Evolutionary conservation across 1,140 invertebrate species (phyloP), one percentile per base, ranked within the genome.

Genomic region (Eumaeus atala): DNA sequence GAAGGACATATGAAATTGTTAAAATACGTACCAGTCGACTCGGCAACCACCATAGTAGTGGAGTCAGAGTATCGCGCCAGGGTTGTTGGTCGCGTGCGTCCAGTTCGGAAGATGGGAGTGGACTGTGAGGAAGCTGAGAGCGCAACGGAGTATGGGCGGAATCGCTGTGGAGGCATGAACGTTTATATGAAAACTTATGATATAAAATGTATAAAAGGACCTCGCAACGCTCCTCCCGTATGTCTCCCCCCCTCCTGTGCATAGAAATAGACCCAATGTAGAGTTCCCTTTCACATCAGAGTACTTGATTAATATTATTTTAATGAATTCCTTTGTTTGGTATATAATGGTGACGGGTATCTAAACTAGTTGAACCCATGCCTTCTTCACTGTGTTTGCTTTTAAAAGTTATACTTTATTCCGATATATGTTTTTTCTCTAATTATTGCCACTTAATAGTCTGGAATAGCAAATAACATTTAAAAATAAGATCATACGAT

Each of bases 61-160:
- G 78, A 72, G 17, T 79, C 81, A 14, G 76, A 79, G 55, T 77
- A 79, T 14, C 78, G 77, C 50, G 81, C 74, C 78, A 82, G 62
- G 47, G 47, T 66, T 60, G 56, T 47, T 12, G 47, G 34, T 37
- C 18, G 61, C 69, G 73, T 70, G 60, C 65, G 67, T 28, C 54
- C 68, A 40, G 21, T 36, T 48, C 66, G 48, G 62, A 54, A 51
- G 59, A 57, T 34, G 58, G 58, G 47, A 59, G 57, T 58, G 56
- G 56, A 75, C 73, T 75, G 73, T 52, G 48, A 64, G 62, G 66
- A 67, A 57, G 66, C 68, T 69, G 61, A 17, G 52, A 54, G 36
- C 58, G 59, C 61, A 58, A 60, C 55, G 65, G 59, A 69, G 28
- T 63, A 68, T 51, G 57, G 57, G 56, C 37, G 18, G 47, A 59